A percentile compares a stretch with the other conserved stretches of the same genome.
These are phyloP conservation scores for Drosophila hawaiiensis DNA, from an alignment of 2,888 invertebrate species.

Conservation along the genomic window DNA sequence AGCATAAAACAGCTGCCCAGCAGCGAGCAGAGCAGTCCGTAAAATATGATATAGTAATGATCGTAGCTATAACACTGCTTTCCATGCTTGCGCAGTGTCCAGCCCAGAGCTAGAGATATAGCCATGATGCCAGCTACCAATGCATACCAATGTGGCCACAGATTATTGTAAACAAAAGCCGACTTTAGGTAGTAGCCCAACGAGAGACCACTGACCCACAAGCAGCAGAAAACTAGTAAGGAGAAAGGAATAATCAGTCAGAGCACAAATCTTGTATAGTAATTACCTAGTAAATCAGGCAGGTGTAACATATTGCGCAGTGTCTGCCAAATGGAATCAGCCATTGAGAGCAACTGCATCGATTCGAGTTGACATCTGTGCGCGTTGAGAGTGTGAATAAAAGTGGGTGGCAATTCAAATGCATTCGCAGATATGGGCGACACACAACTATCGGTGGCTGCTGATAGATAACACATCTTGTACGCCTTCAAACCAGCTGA, in stretches of 20 bases:
- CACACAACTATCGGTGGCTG: conserved; percentile 18
- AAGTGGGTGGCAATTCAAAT: conserved; percentile 39
- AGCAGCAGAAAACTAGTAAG: conserved; percentile 62
- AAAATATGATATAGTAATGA: conserved; percentile 81
- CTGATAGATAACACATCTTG: conserved; percentile 34
- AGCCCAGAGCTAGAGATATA: conserved; percentile 62
- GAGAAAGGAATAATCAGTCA: background rate
- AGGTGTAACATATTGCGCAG: conserved; percentile 54
- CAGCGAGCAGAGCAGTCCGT: conserved; percentile 77
- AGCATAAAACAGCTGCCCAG: conserved; percentile 78
- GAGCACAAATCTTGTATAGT: background rate
- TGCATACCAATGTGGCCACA: conserved; percentile 78
- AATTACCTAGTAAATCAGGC: conserved; percentile 63
- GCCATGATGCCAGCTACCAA: conserved; percentile 55
- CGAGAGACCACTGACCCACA: conserved; percentile 75
- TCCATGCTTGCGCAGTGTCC: conserved; percentile 73
- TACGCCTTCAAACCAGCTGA: conserved; percentile 22
- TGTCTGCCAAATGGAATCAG: conserved; percentile 55
- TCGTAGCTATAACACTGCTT: conserved; percentile 73
- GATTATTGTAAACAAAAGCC: conserved; percentile 74
- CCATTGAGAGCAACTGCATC: conserved; percentile 37
- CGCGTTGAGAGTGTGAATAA: conserved; percentile 18
- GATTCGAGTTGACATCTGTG: conserved; percentile 47
- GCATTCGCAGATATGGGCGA: conserved; percentile 26
- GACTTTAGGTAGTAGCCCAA: conserved; percentile 79